These are phyloP conservation scores for Pangasius mekongensis DNA, from an alignment of 2,797 vertebrate species.

Conservation along the genomic window DNA sequence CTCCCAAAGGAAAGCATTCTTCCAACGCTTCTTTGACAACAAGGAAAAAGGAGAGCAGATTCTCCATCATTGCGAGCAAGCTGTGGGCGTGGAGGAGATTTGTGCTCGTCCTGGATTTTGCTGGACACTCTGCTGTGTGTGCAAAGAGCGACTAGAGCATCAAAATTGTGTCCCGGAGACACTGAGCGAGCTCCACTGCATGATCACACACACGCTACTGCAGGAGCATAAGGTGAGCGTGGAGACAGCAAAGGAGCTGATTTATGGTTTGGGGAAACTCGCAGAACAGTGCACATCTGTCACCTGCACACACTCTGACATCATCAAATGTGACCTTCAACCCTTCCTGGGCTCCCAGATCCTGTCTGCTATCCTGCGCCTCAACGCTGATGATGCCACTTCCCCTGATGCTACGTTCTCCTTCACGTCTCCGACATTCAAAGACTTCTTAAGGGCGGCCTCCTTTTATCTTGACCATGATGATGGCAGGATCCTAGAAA, in stretches of 20 bases:
- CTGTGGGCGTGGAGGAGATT: slow-evolving; percentile 70
- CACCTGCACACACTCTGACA: slow-evolving; percentile 42
- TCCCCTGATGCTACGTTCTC: slow-evolving; percentile 58
- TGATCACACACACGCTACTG: slow-evolving; percentile 63
- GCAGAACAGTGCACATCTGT: slow-evolving; percentile 60
- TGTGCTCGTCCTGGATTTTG: slow-evolving; percentile 74
- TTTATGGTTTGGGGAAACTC: slow-evolving; percentile 68
- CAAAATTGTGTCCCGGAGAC: slow-evolving; percentile 69
- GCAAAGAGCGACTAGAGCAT: slow-evolving; percentile 61
- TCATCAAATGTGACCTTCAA: slow-evolving; percentile 60
- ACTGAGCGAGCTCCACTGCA: slow-evolving; percentile 69
- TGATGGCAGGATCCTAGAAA: slow-evolving; percentile 24
- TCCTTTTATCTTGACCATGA: slow-evolving; percentile 66
- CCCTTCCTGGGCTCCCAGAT: slow-evolving; percentile 44
- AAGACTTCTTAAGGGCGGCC: slow-evolving; percentile 72
- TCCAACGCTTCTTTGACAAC: slow-evolving; percentile 67
- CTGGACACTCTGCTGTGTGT: slow-evolving; percentile 74
- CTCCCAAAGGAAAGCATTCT: slow-evolving; percentile 69
- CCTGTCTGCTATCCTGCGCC: slow-evolving; percentile 60
- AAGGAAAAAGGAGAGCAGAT: slow-evolving; percentile 52
- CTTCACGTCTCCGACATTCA: slow-evolving; percentile 69
- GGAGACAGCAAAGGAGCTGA: slow-evolving; percentile 50
- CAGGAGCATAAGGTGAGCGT: slow-evolving; percentile 37
- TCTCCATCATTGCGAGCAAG: slow-evolving; percentile 67
- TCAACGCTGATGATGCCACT: slow-evolving; percentile 38